Conservation (phyloP, 2,113 vertebrate species). For the mouse (Mus musculus) region DNA sequence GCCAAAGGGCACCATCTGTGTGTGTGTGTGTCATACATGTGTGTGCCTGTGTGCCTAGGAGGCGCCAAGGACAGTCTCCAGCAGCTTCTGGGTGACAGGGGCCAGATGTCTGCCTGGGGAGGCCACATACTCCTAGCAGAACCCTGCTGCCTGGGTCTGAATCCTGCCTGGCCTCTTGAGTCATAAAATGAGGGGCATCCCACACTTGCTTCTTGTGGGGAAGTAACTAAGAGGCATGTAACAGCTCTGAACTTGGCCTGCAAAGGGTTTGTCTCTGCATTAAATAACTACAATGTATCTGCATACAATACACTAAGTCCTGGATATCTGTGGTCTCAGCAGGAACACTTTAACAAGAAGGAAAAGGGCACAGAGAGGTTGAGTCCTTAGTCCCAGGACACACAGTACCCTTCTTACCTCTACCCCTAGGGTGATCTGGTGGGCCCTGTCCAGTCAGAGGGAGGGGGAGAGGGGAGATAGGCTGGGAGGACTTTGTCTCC, state of each 20-base stretch:
- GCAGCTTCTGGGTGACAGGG: not conserved
- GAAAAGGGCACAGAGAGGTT: slow-evolving; percentile 29
- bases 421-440: not conserved
- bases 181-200: not conserved
- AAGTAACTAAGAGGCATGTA: not conserved
- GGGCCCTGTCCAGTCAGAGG: not conserved
- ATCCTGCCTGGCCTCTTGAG: not conserved
- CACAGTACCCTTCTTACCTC: not conserved
- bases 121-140: not conserved
- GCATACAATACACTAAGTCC: not conserved
- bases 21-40: not conserved
- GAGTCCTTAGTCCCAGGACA: slow-evolving; percentile 19
- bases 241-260: not conserved
- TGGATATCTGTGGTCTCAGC: not conserved
- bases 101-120: not conserved
- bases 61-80: not conserved
- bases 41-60: not conserved
- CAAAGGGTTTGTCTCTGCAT: not conserved
- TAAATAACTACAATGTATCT: not conserved
- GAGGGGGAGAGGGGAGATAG: not conserved
- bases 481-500: not conserved
- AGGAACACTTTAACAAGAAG: not conserved
- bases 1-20: not conserved
- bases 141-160: not conserved
- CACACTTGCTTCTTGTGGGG: not conserved